Conservation (phyloP, 2,888 invertebrate species). For the Mantis religiosa region DNA sequence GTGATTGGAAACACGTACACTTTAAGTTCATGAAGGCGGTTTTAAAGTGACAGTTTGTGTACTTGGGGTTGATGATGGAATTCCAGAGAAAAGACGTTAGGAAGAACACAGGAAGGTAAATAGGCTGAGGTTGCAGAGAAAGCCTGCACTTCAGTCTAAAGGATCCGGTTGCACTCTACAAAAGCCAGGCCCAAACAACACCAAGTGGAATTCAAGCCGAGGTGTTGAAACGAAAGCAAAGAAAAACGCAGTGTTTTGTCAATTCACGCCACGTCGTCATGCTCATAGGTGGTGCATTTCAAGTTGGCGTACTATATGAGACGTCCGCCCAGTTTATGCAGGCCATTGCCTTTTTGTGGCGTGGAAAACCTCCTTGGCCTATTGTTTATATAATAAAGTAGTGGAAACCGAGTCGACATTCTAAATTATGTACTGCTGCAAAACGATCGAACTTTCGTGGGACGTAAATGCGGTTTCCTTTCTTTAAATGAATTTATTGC, state of each 20-base stretch:
- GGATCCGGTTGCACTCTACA: background rate
- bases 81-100: background rate
- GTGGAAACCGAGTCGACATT: background rate
- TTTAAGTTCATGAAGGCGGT: too few relatives aligned
- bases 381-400: background rate
- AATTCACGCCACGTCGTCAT: background rate
- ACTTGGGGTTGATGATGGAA: background rate
- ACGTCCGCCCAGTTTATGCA: background rate
- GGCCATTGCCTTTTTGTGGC: background rate
- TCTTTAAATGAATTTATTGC: background rate
- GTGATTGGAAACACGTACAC: too few relatives aligned
- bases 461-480: background rate
- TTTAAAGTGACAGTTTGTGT: background rate
- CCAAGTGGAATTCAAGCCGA: background rate
- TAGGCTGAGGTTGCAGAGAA: background rate
- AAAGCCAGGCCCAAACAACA: background rate
- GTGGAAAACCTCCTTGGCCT: background rate
- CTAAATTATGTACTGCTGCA: background rate
- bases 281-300: background rate
- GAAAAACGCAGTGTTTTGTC: background rate
- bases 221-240: background rate
- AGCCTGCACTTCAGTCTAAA: background rate
- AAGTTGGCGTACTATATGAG: background rate
- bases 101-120: background rate
- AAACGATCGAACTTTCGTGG: background rate